phyloP scores from a whole-genome alignment of 30 jellyfish, hydroid and myxozoan species.

The Clytia hemisphaerica region DNA sequence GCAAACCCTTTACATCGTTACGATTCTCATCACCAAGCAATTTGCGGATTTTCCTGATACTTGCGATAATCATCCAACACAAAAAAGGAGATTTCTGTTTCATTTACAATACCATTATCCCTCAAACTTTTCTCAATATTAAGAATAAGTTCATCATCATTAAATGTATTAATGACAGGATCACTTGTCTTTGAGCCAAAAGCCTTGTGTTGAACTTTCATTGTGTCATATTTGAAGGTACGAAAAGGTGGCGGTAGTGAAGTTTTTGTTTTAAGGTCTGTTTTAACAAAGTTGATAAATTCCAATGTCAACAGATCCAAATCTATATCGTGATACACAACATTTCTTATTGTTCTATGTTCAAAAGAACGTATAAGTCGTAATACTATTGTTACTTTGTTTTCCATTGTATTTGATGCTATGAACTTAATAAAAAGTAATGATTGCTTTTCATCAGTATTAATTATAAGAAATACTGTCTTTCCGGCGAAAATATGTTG shows the following conservation, averaged over 20 bases:
- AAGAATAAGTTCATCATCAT: conserved; percentile 49
- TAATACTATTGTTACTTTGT: conserved; percentile 10
- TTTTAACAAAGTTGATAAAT: conserved; percentile 22
- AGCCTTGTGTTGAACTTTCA: conserved; percentile 73
- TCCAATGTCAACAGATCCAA: conserved; percentile 4
- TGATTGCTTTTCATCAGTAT: too few species aligned
- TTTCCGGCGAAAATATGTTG: too few species aligned
- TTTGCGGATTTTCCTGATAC: conserved; percentile 45
- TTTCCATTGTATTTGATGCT: too few species aligned
- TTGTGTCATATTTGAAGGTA: conserved; percentile 41
- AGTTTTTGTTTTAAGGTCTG: conserved; percentile 35
- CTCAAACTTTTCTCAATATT: conserved; percentile 16
- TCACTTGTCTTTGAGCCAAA: conserved; percentile 67
- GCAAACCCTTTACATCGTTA: not conserved
- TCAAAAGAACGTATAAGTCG: conserved; percentile 68
- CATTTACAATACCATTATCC: conserved; percentile 52
- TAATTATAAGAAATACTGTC: too few species aligned
- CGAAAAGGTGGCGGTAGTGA: conserved; percentile 82
- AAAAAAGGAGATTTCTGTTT: conserved; percentile 64
- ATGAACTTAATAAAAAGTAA: too few species aligned
- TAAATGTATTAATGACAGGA: conserved; percentile 65
- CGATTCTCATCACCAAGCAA: conserved; percentile 31
- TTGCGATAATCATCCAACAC: conserved; percentile 41
- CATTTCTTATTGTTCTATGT: conserved; percentile 32
- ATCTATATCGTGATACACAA: conserved; percentile 51